These are phyloP conservation scores for cattle (Bos taurus) DNA, from an alignment of 2,113 vertebrate species.

Conservation along the genomic window ARS-UCD2.0 NC_037332.1:66058501-66059000, in stretches of 20 bases:
- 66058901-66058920: neutral
- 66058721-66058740: too few relatives aligned
- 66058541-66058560: neutral
- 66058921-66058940: neutral
- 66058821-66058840: too few relatives aligned
- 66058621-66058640: neutral
- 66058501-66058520: neutral
- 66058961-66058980: neutral
- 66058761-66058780: too few relatives aligned
- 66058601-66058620: neutral
- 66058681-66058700: neutral
- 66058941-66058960: neutral
- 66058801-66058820: too few relatives aligned
- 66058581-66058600: neutral
- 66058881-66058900: neutral
- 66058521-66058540: neutral
- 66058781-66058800: too few relatives aligned
- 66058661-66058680: neutral
- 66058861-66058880: neutral
- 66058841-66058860: too few relatives aligned
- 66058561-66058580: neutral
- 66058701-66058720: neutral
- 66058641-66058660: neutral
- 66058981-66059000: neutral
- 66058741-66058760: too few relatives aligned